A percentile compares a stretch with the other conserved stretches of the same genome.
These are phyloP conservation scores for Schrankia costaestrigalis DNA, from an alignment of 2,888 invertebrate species.

Conservation along the genomic window DNA sequence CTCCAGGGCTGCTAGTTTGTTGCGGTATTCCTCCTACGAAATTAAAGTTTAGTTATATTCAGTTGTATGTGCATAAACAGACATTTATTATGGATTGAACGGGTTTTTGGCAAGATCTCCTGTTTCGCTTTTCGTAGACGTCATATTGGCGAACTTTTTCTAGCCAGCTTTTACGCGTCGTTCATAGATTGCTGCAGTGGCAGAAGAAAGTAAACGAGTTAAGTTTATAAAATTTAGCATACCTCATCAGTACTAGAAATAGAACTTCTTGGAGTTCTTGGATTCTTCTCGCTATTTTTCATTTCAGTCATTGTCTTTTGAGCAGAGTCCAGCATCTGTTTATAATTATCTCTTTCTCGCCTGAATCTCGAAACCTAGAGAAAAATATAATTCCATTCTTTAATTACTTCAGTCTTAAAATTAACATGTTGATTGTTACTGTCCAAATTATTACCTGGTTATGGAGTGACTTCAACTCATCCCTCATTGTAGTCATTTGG, in stretches of 20 bases:
- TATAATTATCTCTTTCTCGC: slow-evolving; percentile 92
- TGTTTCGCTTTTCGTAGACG: too few species aligned
- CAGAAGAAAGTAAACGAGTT: background rate
- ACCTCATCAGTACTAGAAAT: slow-evolving; percentile 88
- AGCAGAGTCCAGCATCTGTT: slow-evolving; percentile 93
- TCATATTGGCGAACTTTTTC: too few species aligned
- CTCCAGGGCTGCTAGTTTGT: slow-evolving; percentile 86
- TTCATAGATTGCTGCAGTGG: too few species aligned
- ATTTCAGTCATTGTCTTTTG: slow-evolving; percentile 91
- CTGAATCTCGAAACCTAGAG: slow-evolving; percentile 85
- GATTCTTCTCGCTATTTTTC: slow-evolving; percentile 78
- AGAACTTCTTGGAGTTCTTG: slow-evolving; percentile 80
- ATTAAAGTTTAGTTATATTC: background rate
- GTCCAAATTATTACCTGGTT: slow-evolving; percentile 83
- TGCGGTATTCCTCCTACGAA: slow-evolving; percentile 84
- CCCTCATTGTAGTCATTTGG: slow-evolving; percentile 88
- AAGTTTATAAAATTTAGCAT: slow-evolving; percentile 15
- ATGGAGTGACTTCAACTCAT: slow-evolving; percentile 91
- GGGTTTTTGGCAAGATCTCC: too few species aligned
- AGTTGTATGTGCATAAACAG: background rate
- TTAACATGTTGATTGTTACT: background rate
- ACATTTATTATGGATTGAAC: background rate
- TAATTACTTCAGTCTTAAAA: background rate
- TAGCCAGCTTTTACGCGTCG: too few species aligned
- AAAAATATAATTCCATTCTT: too few species aligned